phyloP scores from a whole-genome alignment of 2,797 vertebrate genomes.

The Hephaestus fuliginosus region DNA sequence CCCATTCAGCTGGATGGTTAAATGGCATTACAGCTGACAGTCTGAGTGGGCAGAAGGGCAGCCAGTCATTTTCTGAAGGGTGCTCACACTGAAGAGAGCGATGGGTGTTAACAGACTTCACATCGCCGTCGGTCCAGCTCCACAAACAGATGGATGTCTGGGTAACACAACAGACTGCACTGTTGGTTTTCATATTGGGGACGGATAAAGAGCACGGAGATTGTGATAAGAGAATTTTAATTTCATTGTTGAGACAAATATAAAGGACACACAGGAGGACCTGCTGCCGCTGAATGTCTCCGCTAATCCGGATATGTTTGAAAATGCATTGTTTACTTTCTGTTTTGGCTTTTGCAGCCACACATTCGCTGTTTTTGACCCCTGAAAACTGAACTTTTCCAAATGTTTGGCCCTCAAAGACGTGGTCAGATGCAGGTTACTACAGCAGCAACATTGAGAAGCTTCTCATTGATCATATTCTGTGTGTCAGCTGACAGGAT shows the following conservation, averaged over 20 bases:
- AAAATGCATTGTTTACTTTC: not conserved
- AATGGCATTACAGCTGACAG: conserved; percentile 81
- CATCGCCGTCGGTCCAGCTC: conserved; percentile 30
- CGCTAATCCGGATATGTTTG: not conserved
- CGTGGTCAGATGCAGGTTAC: not conserved
- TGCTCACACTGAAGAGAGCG: conserved; percentile 60
- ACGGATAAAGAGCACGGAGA: not conserved
- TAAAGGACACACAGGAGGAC: not conserved
- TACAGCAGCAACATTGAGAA: not conserved
- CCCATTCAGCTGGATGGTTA: conserved; percentile 70
- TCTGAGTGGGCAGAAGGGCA: conserved; percentile 65
- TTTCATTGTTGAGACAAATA: conserved; percentile 9
- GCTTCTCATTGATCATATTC: not conserved
- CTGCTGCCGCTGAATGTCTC: too few species aligned
- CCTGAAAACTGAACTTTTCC: not conserved
- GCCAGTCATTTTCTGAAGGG: conserved; percentile 68
- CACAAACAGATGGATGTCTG: conserved; percentile 31
- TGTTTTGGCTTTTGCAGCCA: not conserved
- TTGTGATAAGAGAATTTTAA: not conserved
- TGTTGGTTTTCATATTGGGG: not conserved
- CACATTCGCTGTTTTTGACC: not conserved
- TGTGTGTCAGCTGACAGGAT: not conserved
- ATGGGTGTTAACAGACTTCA: conserved; percentile 59
- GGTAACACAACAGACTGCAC: not conserved
- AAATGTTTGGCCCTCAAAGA: not conserved